Conservation (phyloP, 2,113 vertebrate genomes). For the Ammospiza nelsoni region DNA sequence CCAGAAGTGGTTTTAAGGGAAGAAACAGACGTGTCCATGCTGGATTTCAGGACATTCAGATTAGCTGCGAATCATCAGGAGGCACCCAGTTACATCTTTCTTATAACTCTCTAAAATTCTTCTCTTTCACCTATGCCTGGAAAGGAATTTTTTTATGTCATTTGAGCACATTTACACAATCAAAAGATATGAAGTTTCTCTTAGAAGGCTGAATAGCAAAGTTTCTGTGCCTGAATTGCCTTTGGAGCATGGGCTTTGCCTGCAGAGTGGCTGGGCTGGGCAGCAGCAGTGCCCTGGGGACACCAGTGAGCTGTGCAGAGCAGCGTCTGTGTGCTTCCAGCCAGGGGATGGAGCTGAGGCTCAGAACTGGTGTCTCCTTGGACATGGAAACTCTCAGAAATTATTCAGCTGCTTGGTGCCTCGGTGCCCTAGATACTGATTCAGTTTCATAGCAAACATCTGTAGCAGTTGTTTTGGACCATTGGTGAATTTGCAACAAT, state of each 20-base stretch:
- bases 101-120: not conserved
- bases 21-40: not conserved
- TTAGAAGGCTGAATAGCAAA: not conserved
- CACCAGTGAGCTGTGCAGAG: not conserved
- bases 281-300: not conserved
- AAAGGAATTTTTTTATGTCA: not conserved
- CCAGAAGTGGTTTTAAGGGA: slow-evolving; percentile 28
- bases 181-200: not conserved
- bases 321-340: accelerated
- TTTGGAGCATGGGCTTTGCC: not conserved
- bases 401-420: not conserved
- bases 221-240: not conserved
- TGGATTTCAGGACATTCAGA: not conserved
- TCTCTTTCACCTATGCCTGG: not conserved
- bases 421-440: not conserved
- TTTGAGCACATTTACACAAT: not conserved
- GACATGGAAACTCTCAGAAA: not conserved
- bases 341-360: not conserved
- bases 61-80: not conserved
- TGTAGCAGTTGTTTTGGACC: not conserved
- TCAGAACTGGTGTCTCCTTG: not conserved
- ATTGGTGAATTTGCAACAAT: not conserved
- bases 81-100: not conserved
- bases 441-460: not conserved
- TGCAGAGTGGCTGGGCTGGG: accelerated